Base-by-base conservation (phyloP, 1,140 invertebrate species). In the Papilio dardanus region DNA sequence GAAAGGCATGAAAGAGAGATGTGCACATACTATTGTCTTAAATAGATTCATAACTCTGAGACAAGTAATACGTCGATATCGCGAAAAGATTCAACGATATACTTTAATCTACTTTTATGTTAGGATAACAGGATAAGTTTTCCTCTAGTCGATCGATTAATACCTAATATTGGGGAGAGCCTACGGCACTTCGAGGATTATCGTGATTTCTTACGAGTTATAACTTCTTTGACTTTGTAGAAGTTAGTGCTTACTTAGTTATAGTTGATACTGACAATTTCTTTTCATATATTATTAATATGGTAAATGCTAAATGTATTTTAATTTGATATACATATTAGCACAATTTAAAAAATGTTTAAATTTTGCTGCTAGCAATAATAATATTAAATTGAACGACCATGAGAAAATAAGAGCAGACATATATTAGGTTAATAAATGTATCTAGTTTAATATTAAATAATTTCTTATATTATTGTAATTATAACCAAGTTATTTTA, bases 71-170 rank as follows among this genome's bases (percentile, higher is more conserved):
- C 0, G 10, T 24, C 37, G 66, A 19, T 33, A 62, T 12, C 3
- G 35, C 19, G 19, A 1, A 42, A 69, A 69, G 33, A 69, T 37
- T 69, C 35, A 40, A 24, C 28, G 67, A 69, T 37, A 76, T 69
- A 75, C 42, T 46, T 46, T 37, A 66, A 76, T 76, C 33, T 58
- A 71, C 33, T 71, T 76, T n/a, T n/a, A 24, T 8, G 19, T 19
- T 50, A 65, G 35, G 58, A 79, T 81, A 82, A 81, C 77, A 75
- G 71, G 79, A 77, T 78, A 79, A 79, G 77, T 58, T 76, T 65
- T 79, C 81, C 79, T 68, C 69, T 68, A 79, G 77, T 71, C 75
- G 65, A 79, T 79, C 83, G 80, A 81, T 85, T 85, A 80, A 80
- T 80, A 79, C 77, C 79, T 79, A 79, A 76, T 78, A 75, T 73